Conservation (phyloP, 2,113 vertebrate genomes). For the Mola mola region DNA sequence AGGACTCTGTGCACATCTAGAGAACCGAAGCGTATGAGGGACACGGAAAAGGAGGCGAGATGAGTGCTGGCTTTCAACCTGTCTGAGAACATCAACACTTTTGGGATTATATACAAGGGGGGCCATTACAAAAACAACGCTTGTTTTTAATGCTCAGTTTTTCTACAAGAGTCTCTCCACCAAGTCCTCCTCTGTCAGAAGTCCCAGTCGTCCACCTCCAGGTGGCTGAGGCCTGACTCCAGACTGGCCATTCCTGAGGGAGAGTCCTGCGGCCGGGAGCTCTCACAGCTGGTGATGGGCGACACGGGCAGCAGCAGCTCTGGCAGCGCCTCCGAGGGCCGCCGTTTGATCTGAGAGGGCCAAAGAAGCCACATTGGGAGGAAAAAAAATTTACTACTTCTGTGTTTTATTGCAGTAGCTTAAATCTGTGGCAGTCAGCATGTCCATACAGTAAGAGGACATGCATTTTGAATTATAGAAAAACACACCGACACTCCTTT, state of each 20-base stretch:
- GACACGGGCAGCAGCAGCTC: conserved; percentile 90
- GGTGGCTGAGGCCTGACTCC: conserved; percentile 89
- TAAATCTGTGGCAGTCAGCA: no score
- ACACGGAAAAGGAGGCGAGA: conserved; percentile 51
- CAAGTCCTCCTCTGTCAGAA: conserved; percentile 82
- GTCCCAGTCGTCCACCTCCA: conserved; percentile 98
- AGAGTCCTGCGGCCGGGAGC: conserved; percentile 82
- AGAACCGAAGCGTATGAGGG: conserved; percentile 40
- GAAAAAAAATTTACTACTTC: no score
- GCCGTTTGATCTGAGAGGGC: conserved; percentile 88
- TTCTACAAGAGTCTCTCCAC: conserved; percentile 3
- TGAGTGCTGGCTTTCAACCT: conserved; percentile 55
- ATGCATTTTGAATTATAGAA: no score
- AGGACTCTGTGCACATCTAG: conserved; percentile 52
- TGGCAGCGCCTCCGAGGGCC: conserved; percentile 90
- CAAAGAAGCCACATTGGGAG: no score
- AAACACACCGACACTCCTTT: no score
- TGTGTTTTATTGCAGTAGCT: no score
- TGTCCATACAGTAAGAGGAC: no score
- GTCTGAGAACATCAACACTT: conserved; percentile 37
- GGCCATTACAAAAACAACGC: conserved; percentile 23
- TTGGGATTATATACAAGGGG: conserved; percentile 58
- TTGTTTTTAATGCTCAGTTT: not conserved
- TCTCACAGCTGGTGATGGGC: conserved; percentile 87
- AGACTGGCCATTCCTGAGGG: conserved; percentile 88